A percentile compares a stretch with the other conserved stretches of the same genome.
Conservation (phyloP, 2,113 vertebrate species). For the Myrmecobius fasciatus region DNA sequence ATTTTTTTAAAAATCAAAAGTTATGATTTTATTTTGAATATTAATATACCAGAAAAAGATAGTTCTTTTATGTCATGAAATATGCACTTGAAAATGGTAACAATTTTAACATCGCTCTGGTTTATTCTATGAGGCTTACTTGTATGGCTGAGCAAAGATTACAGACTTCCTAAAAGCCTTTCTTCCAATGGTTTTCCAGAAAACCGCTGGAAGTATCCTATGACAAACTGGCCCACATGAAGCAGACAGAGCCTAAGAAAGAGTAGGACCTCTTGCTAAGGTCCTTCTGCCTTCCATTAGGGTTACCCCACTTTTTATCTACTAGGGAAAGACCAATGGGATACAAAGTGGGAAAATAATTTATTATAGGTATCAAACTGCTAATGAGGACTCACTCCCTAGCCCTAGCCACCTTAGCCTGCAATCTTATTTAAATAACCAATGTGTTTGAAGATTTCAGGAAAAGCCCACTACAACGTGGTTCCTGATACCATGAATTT, state of each 20-base stretch:
- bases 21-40: conserved; percentile 88
- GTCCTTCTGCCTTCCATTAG: neutral
- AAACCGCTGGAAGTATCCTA: conserved; percentile 72
- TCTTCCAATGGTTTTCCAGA: conserved; percentile 69
- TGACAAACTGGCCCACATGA: conserved; percentile 60
- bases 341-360: neutral
- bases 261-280: conserved; percentile 20
- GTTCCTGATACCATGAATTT: neutral
- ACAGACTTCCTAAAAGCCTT: conserved; percentile 73
- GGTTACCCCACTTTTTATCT: conserved; percentile 13
- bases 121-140: conserved; percentile 79
- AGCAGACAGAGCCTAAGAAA: conserved; percentile 51
- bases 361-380: neutral
- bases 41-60: conserved; percentile 86
- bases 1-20: conserved; percentile 87
- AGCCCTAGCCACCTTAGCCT: no score
- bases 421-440: neutral
- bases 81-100: conserved; percentile 86
- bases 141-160: conserved; percentile 70
- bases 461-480: neutral
- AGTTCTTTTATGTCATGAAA: conserved; percentile 84
- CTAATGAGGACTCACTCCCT: neutral
- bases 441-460: neutral
- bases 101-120: conserved; percentile 82
- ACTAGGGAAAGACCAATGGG: conserved; percentile 1